phyloP scores from a whole-genome alignment of 1,140 invertebrate species.

The Mycetomoellerius zeteki region DNA sequence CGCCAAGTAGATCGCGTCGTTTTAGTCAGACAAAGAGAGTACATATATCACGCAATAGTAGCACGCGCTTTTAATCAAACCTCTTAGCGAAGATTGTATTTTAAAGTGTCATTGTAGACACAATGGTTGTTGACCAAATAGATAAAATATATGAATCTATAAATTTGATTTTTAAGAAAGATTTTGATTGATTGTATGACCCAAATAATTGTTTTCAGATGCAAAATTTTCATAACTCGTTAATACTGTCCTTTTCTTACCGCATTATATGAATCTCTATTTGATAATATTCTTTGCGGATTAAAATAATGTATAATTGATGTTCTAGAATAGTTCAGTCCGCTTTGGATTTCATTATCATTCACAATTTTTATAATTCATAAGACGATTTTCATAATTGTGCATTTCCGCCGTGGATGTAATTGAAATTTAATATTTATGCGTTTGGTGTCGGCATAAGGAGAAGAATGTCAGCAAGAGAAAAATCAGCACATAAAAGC shows the following conservation, averaged over 20 bases:
- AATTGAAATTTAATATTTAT: constrained; percentile 37
- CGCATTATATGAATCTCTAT: not conserved
- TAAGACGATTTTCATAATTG: not conserved
- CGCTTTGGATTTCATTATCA: not conserved
- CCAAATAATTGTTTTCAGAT: not conserved
- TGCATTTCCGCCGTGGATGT: not conserved
- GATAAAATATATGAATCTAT: not conserved
- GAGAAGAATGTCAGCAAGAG: not conserved
- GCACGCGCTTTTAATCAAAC: constrained; percentile 13
- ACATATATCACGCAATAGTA: constrained; percentile 50
- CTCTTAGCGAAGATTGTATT: not conserved
- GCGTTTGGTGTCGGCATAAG: not conserved
- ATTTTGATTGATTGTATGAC: not conserved
- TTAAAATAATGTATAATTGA: not conserved
- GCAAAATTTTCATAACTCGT: not conserved
- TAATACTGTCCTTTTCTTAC: not conserved
- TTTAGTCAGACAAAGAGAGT: constrained; percentile 8
- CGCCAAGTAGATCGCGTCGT: constrained; percentile 36
- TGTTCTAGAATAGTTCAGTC: not conserved
- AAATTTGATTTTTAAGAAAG: not conserved
- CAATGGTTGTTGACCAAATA: not conserved
- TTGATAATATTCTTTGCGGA: not conserved
- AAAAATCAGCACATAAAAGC: not conserved
- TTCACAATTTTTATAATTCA: constrained; percentile 9
- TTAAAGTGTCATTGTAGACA: too few relatives aligned